phyloP scores from a whole-genome alignment of 2,888 invertebrate genomes.

The Coenonympha arcania region DNA sequence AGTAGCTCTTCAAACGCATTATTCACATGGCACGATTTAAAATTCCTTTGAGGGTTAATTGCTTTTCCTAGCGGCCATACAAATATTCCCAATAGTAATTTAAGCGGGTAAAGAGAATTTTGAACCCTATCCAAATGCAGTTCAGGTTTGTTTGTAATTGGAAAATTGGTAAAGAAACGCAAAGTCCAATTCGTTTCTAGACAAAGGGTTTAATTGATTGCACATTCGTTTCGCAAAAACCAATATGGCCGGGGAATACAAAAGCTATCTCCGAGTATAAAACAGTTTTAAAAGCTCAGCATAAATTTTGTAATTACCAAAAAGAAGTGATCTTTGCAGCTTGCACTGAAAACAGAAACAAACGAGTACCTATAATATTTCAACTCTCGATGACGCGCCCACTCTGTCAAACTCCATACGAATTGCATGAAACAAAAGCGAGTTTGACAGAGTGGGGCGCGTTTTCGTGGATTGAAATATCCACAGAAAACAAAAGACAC shows the following conservation, averaged over 20 bases:
- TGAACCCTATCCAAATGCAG: constrained; percentile 1
- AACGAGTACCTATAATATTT: too few species aligned
- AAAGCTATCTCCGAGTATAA: constrained; percentile 2
- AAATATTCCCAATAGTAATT: background rate
- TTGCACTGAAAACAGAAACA: too few species aligned
- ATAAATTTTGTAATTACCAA: background rate
- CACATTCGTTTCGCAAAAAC: constrained; percentile 8
- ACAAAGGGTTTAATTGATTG: constrained; percentile 13
- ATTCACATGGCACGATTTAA: too few species aligned
- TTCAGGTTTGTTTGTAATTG: constrained; percentile 8
- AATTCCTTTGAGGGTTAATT: background rate
- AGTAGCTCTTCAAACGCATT: too few species aligned
- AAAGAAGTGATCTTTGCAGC: background rate
- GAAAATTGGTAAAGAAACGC: constrained; percentile 8
- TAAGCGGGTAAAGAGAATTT: background rate
- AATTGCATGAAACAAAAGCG: too few species aligned
- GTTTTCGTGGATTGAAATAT: too few species aligned
- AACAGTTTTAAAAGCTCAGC: background rate
- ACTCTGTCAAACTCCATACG: too few species aligned
- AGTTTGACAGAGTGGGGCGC: too few species aligned
- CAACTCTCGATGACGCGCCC: too few species aligned
- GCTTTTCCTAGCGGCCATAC: background rate
- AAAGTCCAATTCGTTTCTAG: constrained; percentile 7
- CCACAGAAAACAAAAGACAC: too few species aligned
- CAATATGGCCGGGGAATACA: constrained; percentile 2